phyloP scores from a whole-genome alignment of 2,113 vertebrate species.

The Hippocampus comes region DNA sequence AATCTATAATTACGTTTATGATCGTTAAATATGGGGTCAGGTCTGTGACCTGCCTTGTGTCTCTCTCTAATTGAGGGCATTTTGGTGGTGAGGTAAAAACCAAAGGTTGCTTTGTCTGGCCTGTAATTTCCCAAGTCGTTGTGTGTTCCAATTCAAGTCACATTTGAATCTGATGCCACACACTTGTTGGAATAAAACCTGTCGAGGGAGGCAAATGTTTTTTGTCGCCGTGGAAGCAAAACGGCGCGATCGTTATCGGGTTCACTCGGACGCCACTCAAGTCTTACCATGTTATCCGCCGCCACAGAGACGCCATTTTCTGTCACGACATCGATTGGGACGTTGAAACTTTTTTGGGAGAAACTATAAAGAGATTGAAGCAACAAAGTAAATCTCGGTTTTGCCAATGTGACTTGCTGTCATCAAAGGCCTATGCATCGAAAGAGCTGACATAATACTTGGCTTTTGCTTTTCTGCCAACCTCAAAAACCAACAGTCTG shows the following conservation, averaged over 20 bases:
- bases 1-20: conserved; percentile 66
- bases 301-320: conserved; percentile 43
- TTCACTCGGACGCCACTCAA: conserved; percentile 38
- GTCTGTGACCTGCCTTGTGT: conserved; percentile 53
- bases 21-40: conserved; percentile 66
- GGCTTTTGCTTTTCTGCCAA: conserved; percentile 19
- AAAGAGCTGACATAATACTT: conserved; percentile 42
- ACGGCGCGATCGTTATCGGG: conserved; percentile 29
- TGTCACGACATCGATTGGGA: conserved; percentile 40
- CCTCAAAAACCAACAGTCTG: conserved; percentile 43
- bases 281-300: conserved; percentile 39
- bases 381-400: conserved; percentile 13
- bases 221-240: conserved; percentile 17
- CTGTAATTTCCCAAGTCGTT: conserved; percentile 16
- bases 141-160: conserved; percentile 23
- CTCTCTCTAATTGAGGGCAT: conserved; percentile 64
- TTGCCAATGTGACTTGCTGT: conserved; percentile 26
- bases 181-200: conserved; percentile 28
- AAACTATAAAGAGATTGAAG: conserved; percentile 47
- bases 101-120: conserved; percentile 26
- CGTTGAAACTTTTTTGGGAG: conserved; percentile 45
- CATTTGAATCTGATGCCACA: conserved; percentile 25
- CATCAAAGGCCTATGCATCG: conserved; percentile 47
- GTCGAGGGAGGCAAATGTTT: neutral
- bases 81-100: conserved; percentile 56